These are phyloP conservation scores for Xestia c-nigrum DNA, from an alignment of 2,888 invertebrate species.

Conservation along the genomic window DNA sequence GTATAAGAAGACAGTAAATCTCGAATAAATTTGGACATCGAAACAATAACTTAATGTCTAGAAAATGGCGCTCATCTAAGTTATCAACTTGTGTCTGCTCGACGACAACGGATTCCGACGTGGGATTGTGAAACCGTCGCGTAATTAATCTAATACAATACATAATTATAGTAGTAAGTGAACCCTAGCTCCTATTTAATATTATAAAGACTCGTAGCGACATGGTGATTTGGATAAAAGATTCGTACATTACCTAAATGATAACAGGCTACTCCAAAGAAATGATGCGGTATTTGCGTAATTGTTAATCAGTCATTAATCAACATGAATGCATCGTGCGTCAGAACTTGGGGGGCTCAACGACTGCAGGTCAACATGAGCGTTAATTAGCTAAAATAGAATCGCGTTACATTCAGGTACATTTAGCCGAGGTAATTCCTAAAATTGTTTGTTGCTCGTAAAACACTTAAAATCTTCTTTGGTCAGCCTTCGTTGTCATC, in stretches of 20 bases:
- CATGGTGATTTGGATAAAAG: slow-evolving; percentile 6
- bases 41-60: slow-evolving; percentile 74
- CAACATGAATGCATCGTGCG: slow-evolving; percentile 12
- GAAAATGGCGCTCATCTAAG: slow-evolving; percentile 65
- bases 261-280: slow-evolving; percentile 18
- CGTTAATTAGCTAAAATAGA: slow-evolving; percentile 31
- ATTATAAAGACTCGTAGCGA: not conserved
- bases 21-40: slow-evolving; percentile 84
- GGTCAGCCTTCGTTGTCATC: slow-evolving; percentile 67
- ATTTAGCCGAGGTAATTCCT: slow-evolving; percentile 41
- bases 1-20: slow-evolving; percentile 82
- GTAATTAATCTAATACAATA: slow-evolving; percentile 26
- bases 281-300: slow-evolving; percentile 19
- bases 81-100: slow-evolving; percentile 50
- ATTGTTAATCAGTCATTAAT: slow-evolving; percentile 27
- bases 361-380: slow-evolving; percentile 24
- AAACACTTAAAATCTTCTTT: slow-evolving; percentile 57
- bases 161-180: not conserved
- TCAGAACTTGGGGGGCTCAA: slow-evolving; percentile 7
- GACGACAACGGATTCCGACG: slow-evolving; percentile 63
- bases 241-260: slow-evolving; percentile 11
- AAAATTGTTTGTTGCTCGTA: slow-evolving; percentile 38
- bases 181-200: slow-evolving; percentile 1
- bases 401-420: slow-evolving; percentile 58
- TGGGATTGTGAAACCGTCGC: slow-evolving; percentile 8